These are phyloP conservation scores for Panthera leo DNA, from an alignment of 2,113 vertebrate genomes.

Conservation along the genomic window DNA sequence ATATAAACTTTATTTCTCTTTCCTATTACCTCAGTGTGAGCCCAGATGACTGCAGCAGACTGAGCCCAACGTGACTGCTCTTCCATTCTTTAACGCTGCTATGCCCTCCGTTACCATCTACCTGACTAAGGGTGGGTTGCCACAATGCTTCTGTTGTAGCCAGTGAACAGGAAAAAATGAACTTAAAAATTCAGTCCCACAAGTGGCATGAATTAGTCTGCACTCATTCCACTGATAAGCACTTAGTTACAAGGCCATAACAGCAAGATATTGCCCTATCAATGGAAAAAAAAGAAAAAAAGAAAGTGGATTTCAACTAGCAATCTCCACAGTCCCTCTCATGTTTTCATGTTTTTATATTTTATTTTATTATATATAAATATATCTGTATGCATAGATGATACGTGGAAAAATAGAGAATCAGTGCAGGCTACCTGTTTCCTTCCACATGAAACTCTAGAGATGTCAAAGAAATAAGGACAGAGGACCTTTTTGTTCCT, in stretches of 20 bases:
- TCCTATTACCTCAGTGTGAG: background rate
- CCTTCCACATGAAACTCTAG: background rate
- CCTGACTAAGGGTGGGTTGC: background rate
- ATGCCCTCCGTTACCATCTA: too few species aligned
- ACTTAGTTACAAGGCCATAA: background rate
- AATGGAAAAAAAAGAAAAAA: background rate
- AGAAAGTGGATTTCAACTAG: background rate
- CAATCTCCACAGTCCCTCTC: background rate
- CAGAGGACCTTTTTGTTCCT: background rate
- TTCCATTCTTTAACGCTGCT: background rate
- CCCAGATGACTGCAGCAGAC: too few species aligned
- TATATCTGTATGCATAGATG: background rate
- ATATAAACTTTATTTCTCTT: background rate
- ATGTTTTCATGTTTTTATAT: background rate
- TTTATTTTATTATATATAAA: background rate
- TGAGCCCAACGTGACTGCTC: too few species aligned
- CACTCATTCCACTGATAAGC: background rate
- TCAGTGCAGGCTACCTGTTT: background rate
- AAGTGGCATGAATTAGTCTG: too few species aligned
- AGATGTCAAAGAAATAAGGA: background rate
- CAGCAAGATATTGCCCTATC: background rate
- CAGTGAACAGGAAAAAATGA: background rate
- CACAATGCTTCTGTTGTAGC: background rate
- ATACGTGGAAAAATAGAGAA: background rate
- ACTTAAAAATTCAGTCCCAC: background rate